phyloP scores from a whole-genome alignment of 2,888 invertebrate genomes.

The Carabus problematicus region DNA sequence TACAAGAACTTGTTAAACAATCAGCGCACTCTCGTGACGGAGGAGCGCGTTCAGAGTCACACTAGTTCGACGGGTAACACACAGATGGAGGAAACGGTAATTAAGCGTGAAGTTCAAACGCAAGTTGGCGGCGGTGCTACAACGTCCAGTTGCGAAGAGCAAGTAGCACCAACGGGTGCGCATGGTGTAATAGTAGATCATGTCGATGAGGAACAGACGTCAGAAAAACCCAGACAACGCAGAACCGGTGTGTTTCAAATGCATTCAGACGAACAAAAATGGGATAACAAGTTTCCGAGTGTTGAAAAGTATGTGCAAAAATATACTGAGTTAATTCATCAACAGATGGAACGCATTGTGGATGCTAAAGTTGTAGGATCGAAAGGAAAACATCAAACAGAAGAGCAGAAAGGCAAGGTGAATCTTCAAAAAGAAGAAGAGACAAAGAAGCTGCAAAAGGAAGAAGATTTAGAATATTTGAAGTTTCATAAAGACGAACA shows the following conservation, averaged over 20 bases:
- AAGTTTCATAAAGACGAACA: no score
- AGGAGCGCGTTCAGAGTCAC: background rate
- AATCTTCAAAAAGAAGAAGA: no score
- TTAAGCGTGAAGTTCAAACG: slow-evolving; percentile 42
- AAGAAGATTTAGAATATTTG: no score
- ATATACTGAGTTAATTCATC: slow-evolving; percentile 42
- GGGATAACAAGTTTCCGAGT: slow-evolving; percentile 35
- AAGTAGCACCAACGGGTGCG: background rate
- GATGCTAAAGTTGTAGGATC: background rate
- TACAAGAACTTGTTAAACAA: slow-evolving; percentile 49
- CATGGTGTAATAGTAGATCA: background rate
- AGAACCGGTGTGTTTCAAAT: slow-evolving; percentile 55
- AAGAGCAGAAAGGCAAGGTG: background rate
- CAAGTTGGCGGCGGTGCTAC: slow-evolving; percentile 44
- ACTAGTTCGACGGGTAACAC: slow-evolving; percentile 25
- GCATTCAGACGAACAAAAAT: slow-evolving; percentile 16
- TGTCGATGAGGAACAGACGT: background rate
- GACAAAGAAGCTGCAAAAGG: no score
- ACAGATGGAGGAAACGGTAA: slow-evolving; percentile 17
- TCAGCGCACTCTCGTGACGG: background rate
- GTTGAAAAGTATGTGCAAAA: slow-evolving; percentile 40
- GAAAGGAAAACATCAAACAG: background rate
- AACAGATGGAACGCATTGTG: slow-evolving; percentile 35
- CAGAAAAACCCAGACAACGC: slow-evolving; percentile 50
- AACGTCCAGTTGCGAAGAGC: slow-evolving; percentile 2